Evolutionary conservation across 2,888 invertebrate species (phyloP).

Genomic region (Microdon myrmicae): DNA sequence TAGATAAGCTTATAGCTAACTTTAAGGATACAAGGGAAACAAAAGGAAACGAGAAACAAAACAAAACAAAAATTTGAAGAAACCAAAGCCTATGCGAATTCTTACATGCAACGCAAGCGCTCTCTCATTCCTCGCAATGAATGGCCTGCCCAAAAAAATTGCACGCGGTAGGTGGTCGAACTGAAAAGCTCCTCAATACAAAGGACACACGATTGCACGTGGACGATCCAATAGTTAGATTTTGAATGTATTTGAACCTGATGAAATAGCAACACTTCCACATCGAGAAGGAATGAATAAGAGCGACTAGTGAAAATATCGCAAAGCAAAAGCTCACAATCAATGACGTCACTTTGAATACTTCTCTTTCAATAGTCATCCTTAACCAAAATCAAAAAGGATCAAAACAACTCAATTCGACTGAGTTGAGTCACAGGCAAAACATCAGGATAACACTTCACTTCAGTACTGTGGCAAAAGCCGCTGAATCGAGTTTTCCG

Average conservation of each 20-base stretch:
- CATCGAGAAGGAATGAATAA: slow-evolving; percentile 6
- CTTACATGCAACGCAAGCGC: slow-evolving; percentile 40
- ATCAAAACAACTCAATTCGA: slow-evolving; percentile 21
- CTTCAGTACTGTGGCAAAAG: slow-evolving; percentile 50
- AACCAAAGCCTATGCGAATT: slow-evolving; percentile 48
- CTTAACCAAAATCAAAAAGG: slow-evolving; percentile 1
- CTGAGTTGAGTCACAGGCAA: slow-evolving; percentile 49
- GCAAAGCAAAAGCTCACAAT: slow-evolving; percentile 37
- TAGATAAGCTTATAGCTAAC: slow-evolving; percentile 36
- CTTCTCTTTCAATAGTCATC: slow-evolving; percentile 25
- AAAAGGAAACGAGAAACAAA: background rate
- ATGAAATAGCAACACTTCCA: slow-evolving; percentile 7
- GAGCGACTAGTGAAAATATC: slow-evolving; percentile 15
- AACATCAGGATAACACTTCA: slow-evolving; percentile 30
- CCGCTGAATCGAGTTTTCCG: slow-evolving; percentile 50
- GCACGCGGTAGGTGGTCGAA: slow-evolving; percentile 34
- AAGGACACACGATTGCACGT: slow-evolving; percentile 19
- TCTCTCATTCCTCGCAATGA: slow-evolving; percentile 22
- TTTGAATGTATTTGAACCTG: too few relatives aligned
- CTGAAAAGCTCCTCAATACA: background rate
- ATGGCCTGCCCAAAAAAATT: slow-evolving; percentile 42
- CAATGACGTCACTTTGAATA: slow-evolving; percentile 39
- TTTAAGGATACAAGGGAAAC: slow-evolving; percentile 3
- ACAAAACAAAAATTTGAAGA: slow-evolving; percentile 7
- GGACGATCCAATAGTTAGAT: too few relatives aligned